These are phyloP conservation scores for Stylophora pistillata DNA, from an alignment of 64 coral and sea anemone species.

Conservation along the genomic window DNA sequence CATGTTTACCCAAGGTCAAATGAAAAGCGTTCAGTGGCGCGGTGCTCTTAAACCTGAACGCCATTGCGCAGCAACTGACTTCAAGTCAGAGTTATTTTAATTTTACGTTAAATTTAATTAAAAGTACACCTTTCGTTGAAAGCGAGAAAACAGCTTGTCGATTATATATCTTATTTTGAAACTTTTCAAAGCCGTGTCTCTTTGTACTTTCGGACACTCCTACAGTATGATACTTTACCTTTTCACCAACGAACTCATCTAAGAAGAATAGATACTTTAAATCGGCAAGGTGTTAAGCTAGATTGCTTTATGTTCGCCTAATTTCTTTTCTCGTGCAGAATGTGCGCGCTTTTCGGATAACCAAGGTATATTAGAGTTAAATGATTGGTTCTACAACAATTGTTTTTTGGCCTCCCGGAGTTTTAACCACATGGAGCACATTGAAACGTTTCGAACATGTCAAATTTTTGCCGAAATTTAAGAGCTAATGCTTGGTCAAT, in stretches of 20 bases:
- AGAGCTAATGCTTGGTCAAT: neutral
- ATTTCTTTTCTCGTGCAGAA: conserved; percentile 4
- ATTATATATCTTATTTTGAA: neutral
- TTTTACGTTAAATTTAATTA: neutral
- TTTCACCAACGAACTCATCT: neutral
- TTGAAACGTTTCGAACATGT: neutral
- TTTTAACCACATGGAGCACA: neutral
- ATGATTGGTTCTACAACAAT: conserved; percentile 13
- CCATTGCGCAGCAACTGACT: conserved; percentile 9
- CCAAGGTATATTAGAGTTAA: neutral
- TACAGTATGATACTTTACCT: neutral
- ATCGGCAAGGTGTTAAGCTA: neutral
- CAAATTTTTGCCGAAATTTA: neutral
- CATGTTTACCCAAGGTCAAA: conserved; percentile 33
- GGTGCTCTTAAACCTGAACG: neutral
- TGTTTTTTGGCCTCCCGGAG: conserved; percentile 2
- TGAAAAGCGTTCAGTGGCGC: neutral
- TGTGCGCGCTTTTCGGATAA: neutral
- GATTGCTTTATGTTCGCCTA: neutral
- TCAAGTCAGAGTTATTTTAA: conserved; percentile 1
- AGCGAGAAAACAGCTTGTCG: neutral
- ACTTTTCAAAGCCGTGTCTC: neutral
- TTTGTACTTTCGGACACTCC: neutral
- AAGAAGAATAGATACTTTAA: neutral
- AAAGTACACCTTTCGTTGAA: neutral